These are phyloP conservation scores for Pristionchus pacificus DNA, from an alignment of 1,140 invertebrate species.

Conservation along the genomic window DNA sequence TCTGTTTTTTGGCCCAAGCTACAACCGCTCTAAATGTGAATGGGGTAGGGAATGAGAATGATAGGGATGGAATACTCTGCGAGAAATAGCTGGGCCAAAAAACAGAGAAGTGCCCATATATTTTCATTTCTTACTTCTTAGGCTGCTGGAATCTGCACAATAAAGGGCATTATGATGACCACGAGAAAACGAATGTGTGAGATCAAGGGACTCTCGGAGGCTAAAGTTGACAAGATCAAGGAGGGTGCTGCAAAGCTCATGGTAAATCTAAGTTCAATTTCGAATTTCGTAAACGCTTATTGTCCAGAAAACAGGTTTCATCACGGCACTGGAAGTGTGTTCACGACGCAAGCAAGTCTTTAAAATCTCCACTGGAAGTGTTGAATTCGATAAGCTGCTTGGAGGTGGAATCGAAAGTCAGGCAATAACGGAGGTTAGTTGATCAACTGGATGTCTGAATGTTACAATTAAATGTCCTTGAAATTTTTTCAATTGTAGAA, in stretches of 20 bases:
- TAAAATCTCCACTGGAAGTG: slow-evolving; percentile 70
- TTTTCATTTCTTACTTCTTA: neutral
- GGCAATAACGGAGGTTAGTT: slow-evolving; percentile 60
- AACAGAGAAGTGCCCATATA: too few species aligned
- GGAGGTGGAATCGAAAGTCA: slow-evolving; percentile 64
- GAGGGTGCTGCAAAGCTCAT: slow-evolving; percentile 69
- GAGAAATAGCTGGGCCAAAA: too few species aligned
- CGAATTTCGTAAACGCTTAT: neutral
- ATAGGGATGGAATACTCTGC: too few species aligned
- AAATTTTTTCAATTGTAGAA: too few species aligned
- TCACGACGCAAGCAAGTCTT: slow-evolving; percentile 71
- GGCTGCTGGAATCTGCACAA: slow-evolving; percentile 58
- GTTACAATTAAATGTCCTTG: too few species aligned
- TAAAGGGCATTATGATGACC: slow-evolving; percentile 72
- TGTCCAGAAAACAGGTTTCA: slow-evolving; percentile 63
- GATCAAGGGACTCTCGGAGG: slow-evolving; percentile 75
- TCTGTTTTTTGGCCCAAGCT: too few species aligned
- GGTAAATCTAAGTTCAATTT: slow-evolving; percentile 40
- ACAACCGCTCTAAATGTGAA: too few species aligned
- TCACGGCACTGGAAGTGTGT: slow-evolving; percentile 72
- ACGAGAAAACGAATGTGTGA: slow-evolving; percentile 71
- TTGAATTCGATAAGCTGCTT: slow-evolving; percentile 39
- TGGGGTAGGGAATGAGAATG: too few species aligned
- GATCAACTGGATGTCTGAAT: neutral
- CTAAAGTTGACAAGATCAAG: slow-evolving; percentile 78